Evolutionary conservation across 2,113 vertebrate genomes (phyloP).

Genomic region (Neopipo cinnamomea): DNA sequence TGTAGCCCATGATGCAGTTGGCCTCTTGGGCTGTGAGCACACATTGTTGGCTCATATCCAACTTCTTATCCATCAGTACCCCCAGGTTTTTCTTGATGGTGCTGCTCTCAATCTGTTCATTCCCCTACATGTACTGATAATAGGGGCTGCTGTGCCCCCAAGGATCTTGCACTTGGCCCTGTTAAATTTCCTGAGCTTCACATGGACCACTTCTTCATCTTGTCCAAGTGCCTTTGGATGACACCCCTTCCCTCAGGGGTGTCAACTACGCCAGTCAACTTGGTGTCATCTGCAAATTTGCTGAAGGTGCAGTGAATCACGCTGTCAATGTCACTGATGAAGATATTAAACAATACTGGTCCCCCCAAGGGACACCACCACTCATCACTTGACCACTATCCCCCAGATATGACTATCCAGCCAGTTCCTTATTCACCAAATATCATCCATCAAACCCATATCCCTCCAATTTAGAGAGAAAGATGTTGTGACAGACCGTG

Average conservation of each 20-base stretch:
- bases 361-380: not conserved
- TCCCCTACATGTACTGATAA: not conserved
- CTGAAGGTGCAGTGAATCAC: not conserved
- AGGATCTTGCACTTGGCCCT: not conserved
- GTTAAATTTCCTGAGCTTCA: not conserved
- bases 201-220: fast-evolving
- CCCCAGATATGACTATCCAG: fast-evolving
- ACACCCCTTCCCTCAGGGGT: not conserved
- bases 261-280: not conserved
- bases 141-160: fast-evolving
- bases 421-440: not conserved
- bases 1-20: not conserved
- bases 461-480: not conserved
- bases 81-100: not conserved
- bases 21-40: fast-evolving
- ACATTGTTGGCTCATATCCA: not conserved
- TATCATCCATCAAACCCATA: not conserved
- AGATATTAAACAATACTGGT: not conserved
- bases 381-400: fast-evolving
- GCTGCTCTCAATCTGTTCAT: not conserved
- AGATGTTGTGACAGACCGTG: fast-evolving
- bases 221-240: not conserved
- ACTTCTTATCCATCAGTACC: not conserved
- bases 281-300: not conserved
- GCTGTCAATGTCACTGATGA: not conserved